Evolutionary conservation across 2,797 vertebrate genomes (phyloP).

Genomic region (Rhinichthys osculus): DNA sequence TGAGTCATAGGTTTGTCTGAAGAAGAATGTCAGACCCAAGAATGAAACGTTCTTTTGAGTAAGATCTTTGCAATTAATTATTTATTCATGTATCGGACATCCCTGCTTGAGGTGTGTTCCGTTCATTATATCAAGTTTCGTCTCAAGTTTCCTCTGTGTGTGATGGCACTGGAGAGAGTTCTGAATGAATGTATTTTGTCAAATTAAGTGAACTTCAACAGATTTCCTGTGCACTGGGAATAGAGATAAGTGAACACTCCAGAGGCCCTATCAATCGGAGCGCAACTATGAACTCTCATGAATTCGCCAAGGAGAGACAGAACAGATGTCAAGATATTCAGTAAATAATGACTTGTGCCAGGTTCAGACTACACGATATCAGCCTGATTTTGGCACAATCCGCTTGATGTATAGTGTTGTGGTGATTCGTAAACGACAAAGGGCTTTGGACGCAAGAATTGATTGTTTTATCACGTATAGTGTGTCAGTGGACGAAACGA

Average conservation of each 20-base stretch:
- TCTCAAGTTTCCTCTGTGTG: not conserved
- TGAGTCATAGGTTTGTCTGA: not conserved
- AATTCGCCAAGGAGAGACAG: not conserved
- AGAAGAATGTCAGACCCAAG: not conserved
- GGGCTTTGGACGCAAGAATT: not conserved
- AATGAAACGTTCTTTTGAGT: not conserved
- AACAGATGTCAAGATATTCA: not conserved
- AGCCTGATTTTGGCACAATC: not conserved
- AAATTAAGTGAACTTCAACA: not conserved
- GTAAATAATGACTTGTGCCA: not conserved
- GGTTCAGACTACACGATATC: not conserved
- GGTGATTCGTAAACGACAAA: not conserved
- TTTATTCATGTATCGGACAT: not conserved
- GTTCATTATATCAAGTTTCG: not conserved
- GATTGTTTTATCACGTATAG: not conserved
- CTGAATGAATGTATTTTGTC: not conserved
- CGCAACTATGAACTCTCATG: not conserved
- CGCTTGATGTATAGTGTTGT: not conserved
- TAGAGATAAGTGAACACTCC: not conserved
- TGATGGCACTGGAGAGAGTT: not conserved
- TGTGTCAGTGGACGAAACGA: no score
- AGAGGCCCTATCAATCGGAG: not conserved
- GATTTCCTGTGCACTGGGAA: not conserved
- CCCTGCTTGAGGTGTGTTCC: not conserved
- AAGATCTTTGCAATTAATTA: not conserved